Evolutionary conservation across 1,140 invertebrate species (phyloP).

Genomic region (Drosophila melanogaster): DNA sequence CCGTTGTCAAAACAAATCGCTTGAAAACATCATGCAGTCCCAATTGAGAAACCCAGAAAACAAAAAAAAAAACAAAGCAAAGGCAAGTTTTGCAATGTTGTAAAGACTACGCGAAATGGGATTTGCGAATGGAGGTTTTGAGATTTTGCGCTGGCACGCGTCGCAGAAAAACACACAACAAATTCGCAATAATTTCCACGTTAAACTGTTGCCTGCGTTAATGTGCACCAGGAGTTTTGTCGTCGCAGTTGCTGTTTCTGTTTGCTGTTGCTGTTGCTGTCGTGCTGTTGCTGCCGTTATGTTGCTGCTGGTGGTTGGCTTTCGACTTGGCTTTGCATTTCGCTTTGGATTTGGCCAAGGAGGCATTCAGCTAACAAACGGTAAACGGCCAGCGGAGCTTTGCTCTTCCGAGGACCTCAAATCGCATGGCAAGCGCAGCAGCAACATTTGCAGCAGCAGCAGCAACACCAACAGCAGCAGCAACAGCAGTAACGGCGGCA

Average conservation of each 20-base stretch:
- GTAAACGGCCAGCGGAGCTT: conserved; percentile 42
- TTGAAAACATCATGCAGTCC: too few species aligned
- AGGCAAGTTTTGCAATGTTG: not conserved
- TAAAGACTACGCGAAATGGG: conserved; percentile 1
- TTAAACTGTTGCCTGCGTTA: conserved; percentile 83
- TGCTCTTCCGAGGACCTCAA: conserved; percentile 49
- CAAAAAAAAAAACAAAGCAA: not conserved
- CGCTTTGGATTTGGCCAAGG: conserved; percentile 28
- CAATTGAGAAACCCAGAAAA: not conserved
- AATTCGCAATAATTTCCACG: conserved; percentile 85
- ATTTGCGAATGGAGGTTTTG: not conserved
- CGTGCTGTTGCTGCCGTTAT: conserved; percentile 31
- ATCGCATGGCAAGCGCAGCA: conserved; percentile 35
- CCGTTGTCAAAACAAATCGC: conserved; percentile 1
- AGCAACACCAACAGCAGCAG: conserved; percentile 13
- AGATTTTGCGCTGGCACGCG: conserved; percentile 51
- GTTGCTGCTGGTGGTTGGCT: conserved; percentile 66
- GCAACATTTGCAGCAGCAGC: conserved; percentile 21
- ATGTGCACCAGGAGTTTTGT: conserved; percentile 82
- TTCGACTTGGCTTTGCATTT: conserved; percentile 10
- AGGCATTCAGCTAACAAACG: conserved; percentile 54
- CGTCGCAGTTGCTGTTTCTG: conserved; percentile 45
- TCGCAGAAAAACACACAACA: conserved; percentile 77
- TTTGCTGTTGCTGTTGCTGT: conserved; percentile 10
- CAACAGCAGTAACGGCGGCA: conserved; percentile 15